Evolutionary conservation across 2,113 vertebrate genomes (phyloP).

Genomic region (Cnemophilus loriae): DNA sequence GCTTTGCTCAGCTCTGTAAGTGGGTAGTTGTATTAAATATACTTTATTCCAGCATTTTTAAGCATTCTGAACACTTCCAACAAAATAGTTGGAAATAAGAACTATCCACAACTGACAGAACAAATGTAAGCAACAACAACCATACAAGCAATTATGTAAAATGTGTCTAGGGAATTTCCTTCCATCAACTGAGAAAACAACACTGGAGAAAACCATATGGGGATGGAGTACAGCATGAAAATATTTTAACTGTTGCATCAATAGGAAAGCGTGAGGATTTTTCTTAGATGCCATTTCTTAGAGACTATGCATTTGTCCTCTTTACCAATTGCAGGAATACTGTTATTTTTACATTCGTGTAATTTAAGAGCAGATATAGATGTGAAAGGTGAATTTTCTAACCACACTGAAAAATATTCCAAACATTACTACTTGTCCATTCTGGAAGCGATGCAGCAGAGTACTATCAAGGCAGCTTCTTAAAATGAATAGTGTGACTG

Average conservation of each 20-base stretch:
- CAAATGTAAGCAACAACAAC: slow-evolving; percentile 47
- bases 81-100: slow-evolving; percentile 11
- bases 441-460: background rate
- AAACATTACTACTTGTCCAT: background rate
- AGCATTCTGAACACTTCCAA: slow-evolving; percentile 15
- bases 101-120: slow-evolving; percentile 29
- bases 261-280: background rate
- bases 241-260: slow-evolving; percentile 34
- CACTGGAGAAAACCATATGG: slow-evolving; percentile 13
- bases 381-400: background rate
- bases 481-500: background rate
- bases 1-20: background rate
- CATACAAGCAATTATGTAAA: slow-evolving; percentile 36
- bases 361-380: background rate
- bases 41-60: slow-evolving; percentile 27
- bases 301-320: background rate
- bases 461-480: background rate
- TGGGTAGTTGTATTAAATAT: background rate
- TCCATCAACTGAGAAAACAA: slow-evolving; percentile 53
- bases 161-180: slow-evolving; percentile 28
- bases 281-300: background rate
- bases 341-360: background rate
- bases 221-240: slow-evolving; percentile 14
- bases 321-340: background rate
- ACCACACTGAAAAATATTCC: background rate